Conservation (phyloP, 2,113 vertebrate species). For the Odontesthes bonariensis region DNA sequence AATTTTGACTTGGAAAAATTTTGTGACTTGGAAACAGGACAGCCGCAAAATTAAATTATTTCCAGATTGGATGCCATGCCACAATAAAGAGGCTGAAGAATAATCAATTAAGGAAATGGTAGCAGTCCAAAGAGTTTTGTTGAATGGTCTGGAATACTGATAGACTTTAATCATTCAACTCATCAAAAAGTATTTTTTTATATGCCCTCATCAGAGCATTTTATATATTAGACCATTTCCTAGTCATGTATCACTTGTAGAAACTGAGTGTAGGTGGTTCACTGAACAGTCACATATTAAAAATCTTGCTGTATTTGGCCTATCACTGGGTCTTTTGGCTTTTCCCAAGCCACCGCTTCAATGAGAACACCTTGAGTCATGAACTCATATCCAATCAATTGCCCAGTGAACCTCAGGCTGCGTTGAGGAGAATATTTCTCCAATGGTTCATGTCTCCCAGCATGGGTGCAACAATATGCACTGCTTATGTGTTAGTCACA, state of each 20-base stretch:
- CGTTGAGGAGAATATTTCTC: slow-evolving; percentile 37
- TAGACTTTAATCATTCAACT: neutral
- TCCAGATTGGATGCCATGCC: slow-evolving; percentile 16
- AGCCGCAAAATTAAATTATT: slow-evolving; percentile 35
- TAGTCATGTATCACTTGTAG: neutral
- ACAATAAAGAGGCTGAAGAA: slow-evolving; percentile 22
- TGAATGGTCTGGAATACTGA: neutral
- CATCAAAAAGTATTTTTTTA: neutral
- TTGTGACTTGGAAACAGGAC: slow-evolving; percentile 37
- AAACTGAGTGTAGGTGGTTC: slow-evolving; percentile 20
- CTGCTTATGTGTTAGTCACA: slow-evolving; percentile 56
- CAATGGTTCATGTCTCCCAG: slow-evolving; percentile 45
- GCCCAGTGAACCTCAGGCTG: slow-evolving; percentile 25
- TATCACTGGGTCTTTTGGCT: slow-evolving; percentile 17
- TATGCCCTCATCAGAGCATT: slow-evolving; percentile 1
- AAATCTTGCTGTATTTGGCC: slow-evolving; percentile 13
- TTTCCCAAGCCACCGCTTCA: slow-evolving; percentile 14
- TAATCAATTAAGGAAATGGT: neutral
- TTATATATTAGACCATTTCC: neutral
- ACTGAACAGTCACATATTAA: slow-evolving; percentile 5
- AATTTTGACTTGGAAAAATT: slow-evolving; percentile 11
- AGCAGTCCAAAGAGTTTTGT: neutral
- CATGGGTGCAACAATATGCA: slow-evolving; percentile 46
- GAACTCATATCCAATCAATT: slow-evolving; percentile 32
- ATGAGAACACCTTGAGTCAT: slow-evolving; percentile 25